These are phyloP conservation scores for Hybos culiciformis DNA, from an alignment of 2,888 invertebrate genomes.

Conservation along the genomic window DNA sequence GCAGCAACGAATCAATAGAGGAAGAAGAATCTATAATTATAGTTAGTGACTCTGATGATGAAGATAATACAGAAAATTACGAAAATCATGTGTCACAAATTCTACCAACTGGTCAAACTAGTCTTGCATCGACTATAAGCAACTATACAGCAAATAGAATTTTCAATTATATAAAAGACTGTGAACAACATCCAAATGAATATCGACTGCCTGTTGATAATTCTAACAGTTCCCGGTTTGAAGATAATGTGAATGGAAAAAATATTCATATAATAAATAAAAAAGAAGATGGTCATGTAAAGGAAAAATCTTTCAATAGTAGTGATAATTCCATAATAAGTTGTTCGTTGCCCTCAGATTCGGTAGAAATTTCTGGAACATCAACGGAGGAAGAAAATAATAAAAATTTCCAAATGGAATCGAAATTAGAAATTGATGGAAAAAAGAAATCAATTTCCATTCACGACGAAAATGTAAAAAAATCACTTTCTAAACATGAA, in stretches of 20 bases:
- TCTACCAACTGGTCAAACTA: conserved; percentile 10
- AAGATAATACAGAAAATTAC: conserved; percentile 6
- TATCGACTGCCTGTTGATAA: conserved; percentile 1
- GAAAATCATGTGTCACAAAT: conserved; percentile 14
- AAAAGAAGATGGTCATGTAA: background rate
- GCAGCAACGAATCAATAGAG: conserved; percentile 14
- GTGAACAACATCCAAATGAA: conserved; percentile 11
- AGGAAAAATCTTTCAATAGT: conserved; percentile 7
- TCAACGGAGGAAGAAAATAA: conserved; percentile 19
- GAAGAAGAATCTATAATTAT: conserved; percentile 15
- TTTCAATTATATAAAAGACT: conserved; percentile 1
- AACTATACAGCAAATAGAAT: conserved; percentile 16
- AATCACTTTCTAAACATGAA: background rate
- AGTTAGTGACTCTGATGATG: conserved; percentile 16
- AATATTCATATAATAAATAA: conserved; percentile 1
- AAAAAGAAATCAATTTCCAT: background rate
- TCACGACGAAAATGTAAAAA: background rate
- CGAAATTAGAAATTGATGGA: conserved; percentile 2
- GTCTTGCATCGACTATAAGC: conserved; percentile 11
- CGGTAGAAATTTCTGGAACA: conserved; percentile 27
- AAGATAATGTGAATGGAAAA: conserved; percentile 18
- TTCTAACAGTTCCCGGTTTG: conserved; percentile 12
- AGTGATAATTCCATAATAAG: conserved; percentile 1
- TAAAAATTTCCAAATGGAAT: background rate
- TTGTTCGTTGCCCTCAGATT: conserved; percentile 20